Conservation (phyloP, 1,140 invertebrate species). For the Amyelois transitella region DNA sequence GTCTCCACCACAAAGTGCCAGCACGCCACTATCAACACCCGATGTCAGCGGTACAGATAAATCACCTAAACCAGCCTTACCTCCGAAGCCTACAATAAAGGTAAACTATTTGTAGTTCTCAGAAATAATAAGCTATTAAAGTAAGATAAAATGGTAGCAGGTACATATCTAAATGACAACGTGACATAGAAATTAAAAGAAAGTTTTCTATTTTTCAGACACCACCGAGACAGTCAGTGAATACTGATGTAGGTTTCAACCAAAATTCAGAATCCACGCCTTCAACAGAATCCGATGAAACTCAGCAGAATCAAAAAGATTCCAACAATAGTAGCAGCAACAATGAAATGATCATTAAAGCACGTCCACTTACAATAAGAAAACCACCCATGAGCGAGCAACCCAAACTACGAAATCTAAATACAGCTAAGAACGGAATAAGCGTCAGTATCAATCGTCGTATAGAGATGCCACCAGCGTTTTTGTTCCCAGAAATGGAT, state of each 20-base stretch:
- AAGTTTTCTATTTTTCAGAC: conserved; percentile 40
- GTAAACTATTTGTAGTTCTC: conserved; percentile 19
- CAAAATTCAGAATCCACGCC: conserved; percentile 34
- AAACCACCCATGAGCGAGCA: conserved; percentile 85
- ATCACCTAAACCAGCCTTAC: conserved; percentile 80
- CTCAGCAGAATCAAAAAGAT: conserved; percentile 51
- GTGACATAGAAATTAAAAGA: neutral
- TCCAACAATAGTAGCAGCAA: conserved; percentile 51
- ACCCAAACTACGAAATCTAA: conserved; percentile 80
- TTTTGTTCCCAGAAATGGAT: conserved; percentile 85
- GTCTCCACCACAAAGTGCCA: conserved; percentile 76
- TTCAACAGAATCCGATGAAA: conserved; percentile 47
- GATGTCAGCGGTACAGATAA: conserved; percentile 73
- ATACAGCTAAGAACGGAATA: conserved; percentile 73
- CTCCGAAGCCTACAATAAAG: conserved; percentile 81
- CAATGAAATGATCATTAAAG: conserved; percentile 82
- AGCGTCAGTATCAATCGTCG: conserved; percentile 82
- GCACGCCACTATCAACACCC: conserved; percentile 75
- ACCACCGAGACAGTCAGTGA: conserved; percentile 62
- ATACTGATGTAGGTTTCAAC: conserved; percentile 41
- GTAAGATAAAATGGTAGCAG: neutral
- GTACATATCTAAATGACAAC: no score
- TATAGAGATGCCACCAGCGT: conserved; percentile 88
- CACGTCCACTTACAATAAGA: conserved; percentile 85
- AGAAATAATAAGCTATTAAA: neutral